A percentile compares a stretch with the other conserved stretches of the same genome.
These are phyloP conservation scores for Drepana arcuata DNA, from an alignment of 1,140 invertebrate species.

Conservation along the genomic window DNA sequence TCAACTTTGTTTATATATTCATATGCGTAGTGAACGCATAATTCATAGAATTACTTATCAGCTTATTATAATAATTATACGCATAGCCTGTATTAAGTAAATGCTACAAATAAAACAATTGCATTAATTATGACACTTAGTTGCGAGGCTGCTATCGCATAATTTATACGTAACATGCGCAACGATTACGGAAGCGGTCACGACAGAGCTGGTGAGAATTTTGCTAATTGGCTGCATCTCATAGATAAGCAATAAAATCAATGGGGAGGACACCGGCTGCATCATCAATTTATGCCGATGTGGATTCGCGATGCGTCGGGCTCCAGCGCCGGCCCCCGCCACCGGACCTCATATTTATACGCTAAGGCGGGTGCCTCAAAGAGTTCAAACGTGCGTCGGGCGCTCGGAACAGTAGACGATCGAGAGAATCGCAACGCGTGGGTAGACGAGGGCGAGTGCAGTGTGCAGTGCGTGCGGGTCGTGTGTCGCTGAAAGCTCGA, in stretches of 20 bases:
- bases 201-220: conserved; percentile 38
- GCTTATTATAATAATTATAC: no score
- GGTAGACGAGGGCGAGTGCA: conserved; percentile 66
- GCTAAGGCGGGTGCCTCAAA: conserved; percentile 60
- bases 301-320: conserved; percentile 62
- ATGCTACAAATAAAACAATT: no score
- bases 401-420: conserved; percentile 65
- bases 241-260: conserved; percentile 67
- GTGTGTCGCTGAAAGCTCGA: conserved; percentile 68
- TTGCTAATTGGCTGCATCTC: conserved; percentile 64
- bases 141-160: conserved; percentile 18
- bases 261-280: conserved; percentile 63
- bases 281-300: conserved; percentile 66
- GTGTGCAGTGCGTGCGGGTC: conserved; percentile 68
- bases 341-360: conserved; percentile 68
- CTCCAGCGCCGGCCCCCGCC: conserved; percentile 60
- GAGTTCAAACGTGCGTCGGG: conserved; percentile 68
- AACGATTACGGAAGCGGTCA: conserved; percentile 43
- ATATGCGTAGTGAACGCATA: no score
- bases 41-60: no score
- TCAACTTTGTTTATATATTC: no score
- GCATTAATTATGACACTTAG: no score
- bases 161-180: conserved; percentile 29
- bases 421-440: conserved; percentile 60
- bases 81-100: no score